These are phyloP conservation scores for Tipula unca DNA, from an alignment of 2,888 invertebrate genomes.

Conservation along the genomic window DNA sequence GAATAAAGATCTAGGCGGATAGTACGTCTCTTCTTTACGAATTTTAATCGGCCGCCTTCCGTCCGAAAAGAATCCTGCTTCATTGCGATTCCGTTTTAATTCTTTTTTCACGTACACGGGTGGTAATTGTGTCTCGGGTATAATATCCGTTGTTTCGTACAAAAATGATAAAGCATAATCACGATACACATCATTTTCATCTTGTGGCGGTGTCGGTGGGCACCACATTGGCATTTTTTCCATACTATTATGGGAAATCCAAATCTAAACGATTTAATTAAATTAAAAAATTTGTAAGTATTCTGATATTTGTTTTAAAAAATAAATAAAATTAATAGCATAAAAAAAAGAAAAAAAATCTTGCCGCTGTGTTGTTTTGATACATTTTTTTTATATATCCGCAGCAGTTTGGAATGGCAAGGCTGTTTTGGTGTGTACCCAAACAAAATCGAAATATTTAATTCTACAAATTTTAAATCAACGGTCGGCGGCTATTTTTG, in stretches of 20 bases:
- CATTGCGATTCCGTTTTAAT: slow-evolving; percentile 59
- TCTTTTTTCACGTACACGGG: slow-evolving; percentile 73
- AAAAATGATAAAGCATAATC: slow-evolving; percentile 77
- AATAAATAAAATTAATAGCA: background rate
- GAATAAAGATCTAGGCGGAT: slow-evolving; percentile 72
- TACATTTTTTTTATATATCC: slow-evolving; percentile 27
- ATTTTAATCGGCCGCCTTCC: slow-evolving; percentile 54
- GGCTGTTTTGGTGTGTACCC: slow-evolving; percentile 55
- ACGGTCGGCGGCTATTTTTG: slow-evolving; percentile 23
- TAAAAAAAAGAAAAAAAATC: slow-evolving; percentile 22
- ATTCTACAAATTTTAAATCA: slow-evolving; percentile 21
- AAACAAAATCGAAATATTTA: slow-evolving; percentile 21
- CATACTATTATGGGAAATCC: slow-evolving; percentile 62
- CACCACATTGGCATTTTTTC: slow-evolving; percentile 89
- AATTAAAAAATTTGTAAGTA: background rate
- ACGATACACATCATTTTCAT: slow-evolving; percentile 85
- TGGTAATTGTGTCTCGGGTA: slow-evolving; percentile 72
- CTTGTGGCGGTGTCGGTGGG: slow-evolving; percentile 92
- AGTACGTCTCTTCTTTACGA: slow-evolving; percentile 63
- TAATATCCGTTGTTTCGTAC: slow-evolving; percentile 60
- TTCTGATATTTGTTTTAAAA: slow-evolving; percentile 23
- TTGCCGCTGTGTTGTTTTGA: slow-evolving; percentile 30
- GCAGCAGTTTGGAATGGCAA: slow-evolving; percentile 58
- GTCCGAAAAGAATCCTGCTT: slow-evolving; percentile 48
- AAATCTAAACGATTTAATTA: slow-evolving; percentile 50